Evolutionary conservation across 1,140 invertebrate genomes (phyloP).

Genomic region (Saccostrea echinata): DNA sequence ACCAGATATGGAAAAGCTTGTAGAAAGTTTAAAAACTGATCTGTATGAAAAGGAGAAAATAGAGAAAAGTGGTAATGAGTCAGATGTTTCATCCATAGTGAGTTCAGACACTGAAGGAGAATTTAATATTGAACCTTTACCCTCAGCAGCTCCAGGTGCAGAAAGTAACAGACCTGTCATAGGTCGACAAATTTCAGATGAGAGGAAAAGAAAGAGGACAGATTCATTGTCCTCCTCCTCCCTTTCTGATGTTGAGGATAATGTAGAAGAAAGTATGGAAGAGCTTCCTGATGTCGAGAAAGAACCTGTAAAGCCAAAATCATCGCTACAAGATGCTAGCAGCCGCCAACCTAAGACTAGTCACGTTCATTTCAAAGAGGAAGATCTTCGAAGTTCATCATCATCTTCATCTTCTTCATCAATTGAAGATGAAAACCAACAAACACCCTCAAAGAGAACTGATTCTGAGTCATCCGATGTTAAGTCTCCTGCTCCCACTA

Average conservation of each 20-base stretch:
- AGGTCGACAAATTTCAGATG: background rate
- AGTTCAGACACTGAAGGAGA: slow-evolving; percentile 51
- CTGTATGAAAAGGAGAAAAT: slow-evolving; percentile 17
- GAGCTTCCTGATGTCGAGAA: background rate
- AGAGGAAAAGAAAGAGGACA: slow-evolving; percentile 33
- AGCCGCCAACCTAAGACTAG: background rate
- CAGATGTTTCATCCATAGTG: slow-evolving; percentile 51
- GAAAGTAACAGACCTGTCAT: background rate
- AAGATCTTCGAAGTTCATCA: background rate
- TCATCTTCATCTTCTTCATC: background rate
- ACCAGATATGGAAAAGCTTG: slow-evolving; percentile 56
- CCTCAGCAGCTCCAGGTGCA: slow-evolving; percentile 13
- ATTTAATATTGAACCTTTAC: slow-evolving; percentile 33
- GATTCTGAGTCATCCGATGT: background rate
- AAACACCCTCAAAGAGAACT: background rate
- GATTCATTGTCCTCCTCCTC: slow-evolving; percentile 42
- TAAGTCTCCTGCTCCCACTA: background rate
- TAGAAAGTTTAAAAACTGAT: slow-evolving; percentile 51
- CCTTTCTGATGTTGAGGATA: slow-evolving; percentile 42
- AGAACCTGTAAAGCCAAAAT: background rate
- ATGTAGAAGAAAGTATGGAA: background rate
- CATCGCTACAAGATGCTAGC: background rate
- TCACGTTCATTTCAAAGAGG: slow-evolving; percentile 19
- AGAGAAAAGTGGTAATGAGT: background rate
- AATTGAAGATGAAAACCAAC: background rate